Base-by-base conservation (phyloP, 2,113 vertebrate species). In the Willisornis vidua region DNA sequence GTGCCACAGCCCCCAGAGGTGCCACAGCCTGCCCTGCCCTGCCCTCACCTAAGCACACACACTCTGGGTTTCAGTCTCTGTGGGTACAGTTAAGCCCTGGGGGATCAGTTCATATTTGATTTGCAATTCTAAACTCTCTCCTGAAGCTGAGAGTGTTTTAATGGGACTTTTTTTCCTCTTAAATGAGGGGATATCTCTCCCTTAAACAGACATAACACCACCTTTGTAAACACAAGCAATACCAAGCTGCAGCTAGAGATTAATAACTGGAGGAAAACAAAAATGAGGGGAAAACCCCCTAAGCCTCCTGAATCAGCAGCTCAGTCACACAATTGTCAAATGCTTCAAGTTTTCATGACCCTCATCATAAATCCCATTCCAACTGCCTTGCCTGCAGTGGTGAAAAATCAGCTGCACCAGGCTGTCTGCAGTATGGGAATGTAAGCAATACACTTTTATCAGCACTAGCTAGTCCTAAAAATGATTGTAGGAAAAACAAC, bases 341-440 rank as follows among this genome's bases (percentile, higher is more conserved):
- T 12, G 33, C 5, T 58, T 68, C 72, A 48, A 29, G 23, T 52
- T 86, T 74, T 66, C 63, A 18, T 1, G 3, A 46, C 17, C 35
- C n/a, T 74, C 25, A 16, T 68, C 48, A 48, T 22, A 59, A 62
- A 74, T 22, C 55, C 46, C 61, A 26, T 66, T 52, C 39, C 61
- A 67, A 17, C 19, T 15, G 55, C 71, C 79, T 57, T 68, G 57
- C 24, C 33, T 29, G 5, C 0, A 2, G 35, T 35, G 14, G 24
- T 43, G 45, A 59, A 37, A 84, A 65, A 79, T 28, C 67, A 86
- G 68, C 67, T 66, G 51, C 46, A 19, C 12, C 6, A n/a, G 26
- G 19, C 7, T n/a, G 33, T 11, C 18, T 35, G 66, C 74, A 46
- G 1, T 14, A 7, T 29, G 22, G 0, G 1, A 61, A 28, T 1